Evolutionary conservation across 2,797 vertebrate genomes (phyloP), one percentile per base, ranked within the genome.

Genomic region (Lepilemur ruficaudatus): DNA sequence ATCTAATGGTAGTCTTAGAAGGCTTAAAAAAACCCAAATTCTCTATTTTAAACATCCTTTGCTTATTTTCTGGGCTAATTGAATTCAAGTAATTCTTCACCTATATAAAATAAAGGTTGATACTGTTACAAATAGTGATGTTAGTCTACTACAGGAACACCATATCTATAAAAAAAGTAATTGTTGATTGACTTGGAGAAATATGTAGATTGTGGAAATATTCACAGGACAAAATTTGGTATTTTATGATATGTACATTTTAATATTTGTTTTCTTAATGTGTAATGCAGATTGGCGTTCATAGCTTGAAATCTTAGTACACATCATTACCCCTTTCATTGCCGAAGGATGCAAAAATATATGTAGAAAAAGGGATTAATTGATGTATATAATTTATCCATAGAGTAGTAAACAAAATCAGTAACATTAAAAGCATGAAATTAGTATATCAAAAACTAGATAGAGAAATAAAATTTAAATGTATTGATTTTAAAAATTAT

Each of bases 101-200:
- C 55, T 67, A 1, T 63, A 43, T 46, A 87, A 81, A 97, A 91
- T 79, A 93, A 97, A 38, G 23, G 85, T 82, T 57, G 61, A 83
- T 80, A 73, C 0, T 80, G 8, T 35, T 95, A 32, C 38, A 95
- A 91, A 92, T 69, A 83, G 2, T 69, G 67, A 97, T 94, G 95
- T 85, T 9, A 80, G 1, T 95, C 55, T 93, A 63, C 20, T 95
- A 95, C 22, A 81, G 32, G 2, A 96, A 94, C 15, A 65, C 20
- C 88, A 83, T 93, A 30, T 93, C 22, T 82, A 41, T 92, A 15
- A 46, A 86, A 61, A 41, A 5, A 41, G 57, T 93, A 92, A 95
- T 69, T 96, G 69, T 97, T 94, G 32, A 96, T 96, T 97, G 96
- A 79, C 69, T 76, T 90, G 12, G 35, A 96, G 30, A 94, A 69